These are phyloP conservation scores for Bothrops jararaca DNA, from an alignment of 2,113 vertebrate genomes.

Conservation along the genomic window DNA sequence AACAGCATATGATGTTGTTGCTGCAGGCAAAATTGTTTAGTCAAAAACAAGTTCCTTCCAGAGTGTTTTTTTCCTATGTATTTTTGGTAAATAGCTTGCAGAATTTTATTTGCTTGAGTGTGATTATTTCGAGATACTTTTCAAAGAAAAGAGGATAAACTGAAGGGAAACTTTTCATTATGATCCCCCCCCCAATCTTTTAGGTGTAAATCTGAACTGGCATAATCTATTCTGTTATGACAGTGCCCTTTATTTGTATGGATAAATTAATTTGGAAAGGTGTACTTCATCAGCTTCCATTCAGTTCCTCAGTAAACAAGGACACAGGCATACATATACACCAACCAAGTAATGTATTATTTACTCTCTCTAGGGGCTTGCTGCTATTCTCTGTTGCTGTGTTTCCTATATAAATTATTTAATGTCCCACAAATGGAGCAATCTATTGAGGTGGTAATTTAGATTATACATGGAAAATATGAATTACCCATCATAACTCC, in stretches of 20 bases:
- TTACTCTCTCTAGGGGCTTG: constrained; percentile 45
- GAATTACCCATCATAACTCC: constrained; percentile 26
- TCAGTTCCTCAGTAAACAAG: constrained; percentile 35
- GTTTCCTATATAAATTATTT: constrained; percentile 51
- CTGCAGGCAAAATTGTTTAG: not conserved
- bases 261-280: constrained; percentile 27
- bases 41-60: not conserved
- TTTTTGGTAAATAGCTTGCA: constrained; percentile 23
- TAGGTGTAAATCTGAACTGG: not conserved
- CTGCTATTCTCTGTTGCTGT: constrained; percentile 44
- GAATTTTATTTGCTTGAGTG: not conserved
- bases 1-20: constrained; percentile 3
- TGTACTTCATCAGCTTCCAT: constrained; percentile 3
- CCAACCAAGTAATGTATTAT: constrained; percentile 59
- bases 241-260: constrained; percentile 20
- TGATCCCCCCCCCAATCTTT: not conserved
- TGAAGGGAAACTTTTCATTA: not conserved
- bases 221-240: constrained; percentile 14
- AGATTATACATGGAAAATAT: constrained; percentile 25
- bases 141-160: not conserved
- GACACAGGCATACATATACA: not conserved
- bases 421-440: constrained; percentile 44
- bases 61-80: not conserved
- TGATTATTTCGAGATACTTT: constrained; percentile 27
- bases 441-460: constrained; percentile 46